phyloP scores from a whole-genome alignment of 2,113 vertebrate genomes.

The Cinclus cinclus region DNA sequence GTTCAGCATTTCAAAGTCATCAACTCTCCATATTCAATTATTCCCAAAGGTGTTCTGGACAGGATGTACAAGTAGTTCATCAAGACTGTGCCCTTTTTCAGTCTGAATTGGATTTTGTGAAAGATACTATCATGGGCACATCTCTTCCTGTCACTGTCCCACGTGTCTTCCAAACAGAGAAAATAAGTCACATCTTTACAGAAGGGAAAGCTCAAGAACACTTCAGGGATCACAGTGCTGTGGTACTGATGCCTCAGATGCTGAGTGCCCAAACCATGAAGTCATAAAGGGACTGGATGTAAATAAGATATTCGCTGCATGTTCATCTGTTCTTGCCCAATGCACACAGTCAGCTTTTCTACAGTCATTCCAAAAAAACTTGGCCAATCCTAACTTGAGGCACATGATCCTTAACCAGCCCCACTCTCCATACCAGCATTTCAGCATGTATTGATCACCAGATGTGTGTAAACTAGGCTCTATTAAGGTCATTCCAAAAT shows the following conservation, averaged over 20 bases:
- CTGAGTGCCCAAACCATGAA: background rate
- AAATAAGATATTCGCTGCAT: background rate
- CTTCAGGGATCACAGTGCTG: background rate
- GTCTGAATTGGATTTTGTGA: background rate
- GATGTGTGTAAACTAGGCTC: background rate
- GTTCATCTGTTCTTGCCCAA: background rate
- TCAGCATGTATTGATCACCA: background rate
- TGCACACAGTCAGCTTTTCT: background rate
- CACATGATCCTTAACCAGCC: background rate
- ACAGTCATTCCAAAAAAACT: background rate
- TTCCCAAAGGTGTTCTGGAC: background rate
- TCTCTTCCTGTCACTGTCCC: background rate
- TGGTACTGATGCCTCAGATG: background rate
- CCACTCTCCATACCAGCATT: background rate
- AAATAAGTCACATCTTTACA: background rate
- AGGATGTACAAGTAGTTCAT: background rate
- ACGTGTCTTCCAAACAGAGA: background rate
- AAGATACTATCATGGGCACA: background rate
- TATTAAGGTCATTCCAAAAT: background rate
- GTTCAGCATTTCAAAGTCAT: background rate
- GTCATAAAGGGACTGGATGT: background rate
- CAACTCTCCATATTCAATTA: background rate
- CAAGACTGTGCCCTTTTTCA: background rate
- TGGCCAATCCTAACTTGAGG: background rate
- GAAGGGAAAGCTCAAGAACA: background rate